These are phyloP conservation scores for Pygoscelis antarcticus DNA, from an alignment of 2,113 vertebrate genomes.

Conservation along the genomic window DNA sequence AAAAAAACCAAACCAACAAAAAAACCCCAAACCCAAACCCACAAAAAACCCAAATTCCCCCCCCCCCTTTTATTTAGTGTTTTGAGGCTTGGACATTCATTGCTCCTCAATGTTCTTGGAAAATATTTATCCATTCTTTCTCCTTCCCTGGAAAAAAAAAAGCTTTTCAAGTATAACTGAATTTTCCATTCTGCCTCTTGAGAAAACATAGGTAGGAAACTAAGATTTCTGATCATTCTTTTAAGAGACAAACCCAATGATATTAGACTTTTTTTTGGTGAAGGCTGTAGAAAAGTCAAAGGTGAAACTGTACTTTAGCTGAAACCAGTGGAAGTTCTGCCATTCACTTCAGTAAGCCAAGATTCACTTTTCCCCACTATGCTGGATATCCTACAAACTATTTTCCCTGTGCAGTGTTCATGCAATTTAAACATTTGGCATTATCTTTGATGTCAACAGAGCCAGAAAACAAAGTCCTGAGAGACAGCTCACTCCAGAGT, in stretches of 20 bases:
- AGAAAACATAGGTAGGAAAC: not conserved
- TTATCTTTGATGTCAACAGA: not conserved
- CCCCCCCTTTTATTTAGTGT: not conserved
- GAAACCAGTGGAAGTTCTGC: not conserved
- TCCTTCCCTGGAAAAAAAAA: not conserved
- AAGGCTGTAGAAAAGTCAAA: not conserved
- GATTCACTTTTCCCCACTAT: not conserved
- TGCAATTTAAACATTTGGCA: not conserved
- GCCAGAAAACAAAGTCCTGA: not conserved
- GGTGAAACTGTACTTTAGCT: not conserved
- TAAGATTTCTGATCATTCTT: not conserved
- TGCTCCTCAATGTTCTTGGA: not conserved
- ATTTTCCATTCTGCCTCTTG: not conserved
- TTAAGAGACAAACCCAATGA: not conserved
- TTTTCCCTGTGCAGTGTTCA: accelerated
- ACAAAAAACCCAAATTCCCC: not conserved
- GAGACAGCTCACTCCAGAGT: not conserved
- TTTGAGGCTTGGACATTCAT: not conserved
- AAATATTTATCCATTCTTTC: not conserved
- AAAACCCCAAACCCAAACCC: too few relatives aligned
- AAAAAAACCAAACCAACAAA: not conserved
- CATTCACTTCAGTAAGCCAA: not conserved
- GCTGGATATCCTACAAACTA: not conserved
- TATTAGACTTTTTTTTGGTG: not conserved
- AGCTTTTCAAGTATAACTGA: not conserved